phyloP scores from a whole-genome alignment of 2,888 invertebrate genomes.

The Xylocampa areola region DNA sequence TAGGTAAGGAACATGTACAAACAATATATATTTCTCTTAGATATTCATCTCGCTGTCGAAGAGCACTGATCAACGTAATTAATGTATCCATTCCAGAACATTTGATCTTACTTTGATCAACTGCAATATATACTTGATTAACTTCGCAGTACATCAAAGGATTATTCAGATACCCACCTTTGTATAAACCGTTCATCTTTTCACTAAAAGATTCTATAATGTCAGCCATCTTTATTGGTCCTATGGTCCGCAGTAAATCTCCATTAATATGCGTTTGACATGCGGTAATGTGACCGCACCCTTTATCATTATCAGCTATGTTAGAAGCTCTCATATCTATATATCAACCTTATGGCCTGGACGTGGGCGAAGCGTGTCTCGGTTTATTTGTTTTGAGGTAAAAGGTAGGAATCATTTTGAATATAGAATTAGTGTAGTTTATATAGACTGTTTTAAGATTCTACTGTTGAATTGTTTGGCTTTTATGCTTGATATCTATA shows the following conservation, averaged over 20 bases:
- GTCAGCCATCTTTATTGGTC: slow-evolving; percentile 35
- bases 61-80: slow-evolving; percentile 13
- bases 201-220: slow-evolving; percentile 25
- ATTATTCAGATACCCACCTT: slow-evolving; percentile 22
- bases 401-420: slow-evolving; percentile 35
- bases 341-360: slow-evolving; percentile 37
- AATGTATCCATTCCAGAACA: slow-evolving; percentile 13
- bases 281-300: slow-evolving; percentile 58
- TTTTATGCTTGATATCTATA: not conserved
- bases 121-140: slow-evolving; percentile 41
- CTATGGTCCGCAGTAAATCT: slow-evolving; percentile 55
- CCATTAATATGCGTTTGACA: slow-evolving; percentile 62
- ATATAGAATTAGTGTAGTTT: slow-evolving; percentile 1
- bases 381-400: slow-evolving; percentile 44
- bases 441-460: slow-evolving; percentile 2
- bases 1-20: no score
- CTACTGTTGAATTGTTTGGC: not conserved
- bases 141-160: slow-evolving; percentile 40
- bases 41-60: slow-evolving; percentile 14
- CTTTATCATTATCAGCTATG: slow-evolving; percentile 57
- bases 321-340: slow-evolving; percentile 40
- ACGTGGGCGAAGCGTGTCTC: slow-evolving; percentile 41
- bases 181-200: slow-evolving; percentile 29
- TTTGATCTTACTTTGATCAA: slow-evolving; percentile 39
- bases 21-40: not conserved